Conservation (phyloP, 2,888 invertebrate species). For the Apotomis capreana region DNA sequence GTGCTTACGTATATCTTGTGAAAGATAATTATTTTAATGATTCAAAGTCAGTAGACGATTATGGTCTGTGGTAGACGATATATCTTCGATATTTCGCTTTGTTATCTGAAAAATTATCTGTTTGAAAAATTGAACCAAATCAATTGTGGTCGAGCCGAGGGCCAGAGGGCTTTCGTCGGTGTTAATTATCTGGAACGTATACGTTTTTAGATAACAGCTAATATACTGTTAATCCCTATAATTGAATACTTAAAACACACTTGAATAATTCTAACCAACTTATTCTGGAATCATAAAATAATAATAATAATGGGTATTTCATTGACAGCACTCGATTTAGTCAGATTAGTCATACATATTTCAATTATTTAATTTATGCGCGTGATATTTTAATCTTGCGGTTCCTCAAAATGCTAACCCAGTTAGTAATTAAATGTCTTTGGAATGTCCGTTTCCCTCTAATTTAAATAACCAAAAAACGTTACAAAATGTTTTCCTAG, state of each 20-base stretch:
- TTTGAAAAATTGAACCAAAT: constrained; percentile 32
- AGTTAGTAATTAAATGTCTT: too few relatives aligned
- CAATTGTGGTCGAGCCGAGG: constrained; percentile 13
- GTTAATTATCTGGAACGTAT: constrained; percentile 1
- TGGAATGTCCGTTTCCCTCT: too few relatives aligned
- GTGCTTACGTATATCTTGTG: neutral
- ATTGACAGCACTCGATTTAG: too few relatives aligned
- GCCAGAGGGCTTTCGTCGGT: constrained; percentile 20
- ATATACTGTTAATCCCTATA: neutral
- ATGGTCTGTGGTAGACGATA: too few relatives aligned
- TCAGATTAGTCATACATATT: too few relatives aligned
- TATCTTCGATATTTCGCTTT: constrained; percentile 5
- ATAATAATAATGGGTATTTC: too few relatives aligned
- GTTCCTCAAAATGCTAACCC: too few relatives aligned
- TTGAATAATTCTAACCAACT: too few relatives aligned
- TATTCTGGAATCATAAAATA: too few relatives aligned
- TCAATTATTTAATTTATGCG: too few relatives aligned
- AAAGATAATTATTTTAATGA: neutral
- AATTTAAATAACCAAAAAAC: too few relatives aligned
- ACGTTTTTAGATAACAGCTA: neutral
- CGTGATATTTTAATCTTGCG: too few relatives aligned
- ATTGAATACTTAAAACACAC: neutral
- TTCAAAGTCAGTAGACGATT: constrained; percentile 4
- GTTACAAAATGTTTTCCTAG: neutral
- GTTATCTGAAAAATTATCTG: constrained; percentile 28